Conservation (phyloP, 2,113 vertebrate species). For the Oryzias curvinotus region DNA sequence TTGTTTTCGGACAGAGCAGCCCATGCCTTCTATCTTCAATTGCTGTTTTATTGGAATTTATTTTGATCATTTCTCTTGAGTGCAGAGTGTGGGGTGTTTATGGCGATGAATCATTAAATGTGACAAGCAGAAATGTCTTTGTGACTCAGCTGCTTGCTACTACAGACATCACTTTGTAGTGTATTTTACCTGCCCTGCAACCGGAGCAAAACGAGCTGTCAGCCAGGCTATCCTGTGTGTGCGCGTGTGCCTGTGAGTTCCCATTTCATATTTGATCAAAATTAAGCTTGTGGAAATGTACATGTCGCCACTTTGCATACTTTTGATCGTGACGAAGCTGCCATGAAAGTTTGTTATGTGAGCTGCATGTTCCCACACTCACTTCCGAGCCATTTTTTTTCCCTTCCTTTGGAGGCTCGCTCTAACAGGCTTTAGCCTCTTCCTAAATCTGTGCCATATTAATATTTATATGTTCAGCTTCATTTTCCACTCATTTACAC, state of each 20-base stretch:
- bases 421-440: slow-evolving; percentile 45
- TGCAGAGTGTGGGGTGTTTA: slow-evolving; percentile 17
- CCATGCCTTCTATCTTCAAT: not conserved
- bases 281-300: slow-evolving; percentile 43
- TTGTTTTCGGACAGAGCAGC: slow-evolving; percentile 8
- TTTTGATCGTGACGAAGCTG: slow-evolving; percentile 31
- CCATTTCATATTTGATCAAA: slow-evolving; percentile 49
- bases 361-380: not conserved
- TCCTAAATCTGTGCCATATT: slow-evolving; percentile 60
- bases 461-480: slow-evolving; percentile 72
- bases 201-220: slow-evolving; percentile 52
- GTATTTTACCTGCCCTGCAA: slow-evolving; percentile 30
- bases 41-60: not conserved
- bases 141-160: slow-evolving; percentile 28
- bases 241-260: slow-evolving; percentile 16
- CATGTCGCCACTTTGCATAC: slow-evolving; percentile 8
- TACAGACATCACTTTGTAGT: slow-evolving; percentile 32
- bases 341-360: slow-evolving; percentile 4
- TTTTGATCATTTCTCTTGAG: slow-evolving; percentile 9
- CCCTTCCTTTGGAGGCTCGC: slow-evolving; percentile 12
- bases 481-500: slow-evolving; percentile 60
- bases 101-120: slow-evolving; percentile 47
- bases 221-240: slow-evolving; percentile 25
- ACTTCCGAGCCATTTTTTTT: slow-evolving; percentile 13
- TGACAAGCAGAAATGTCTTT: slow-evolving; percentile 49